Percentiles rank a stretch among this genome's conserved stretches.
These are phyloP conservation scores for Apeltes quadracus DNA, from an alignment of 2,113 vertebrate species.

Conservation along the genomic window DNA sequence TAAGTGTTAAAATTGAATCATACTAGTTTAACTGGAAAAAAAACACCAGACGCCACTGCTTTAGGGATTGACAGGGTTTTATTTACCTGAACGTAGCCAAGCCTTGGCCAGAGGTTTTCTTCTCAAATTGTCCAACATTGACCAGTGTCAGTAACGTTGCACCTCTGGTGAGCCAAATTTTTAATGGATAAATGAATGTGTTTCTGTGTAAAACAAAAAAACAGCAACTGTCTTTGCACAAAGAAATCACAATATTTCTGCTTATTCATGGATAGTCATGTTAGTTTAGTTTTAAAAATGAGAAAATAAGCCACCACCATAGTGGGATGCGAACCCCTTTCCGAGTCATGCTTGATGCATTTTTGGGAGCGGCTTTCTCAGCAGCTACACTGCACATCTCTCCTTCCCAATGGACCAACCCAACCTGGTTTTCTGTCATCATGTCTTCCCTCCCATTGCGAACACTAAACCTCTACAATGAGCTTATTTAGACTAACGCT, in stretches of 20 bases:
- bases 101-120: background rate
- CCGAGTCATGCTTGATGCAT: background rate
- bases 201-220: background rate
- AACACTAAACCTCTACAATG: background rate
- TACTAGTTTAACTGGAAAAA: too few relatives aligned
- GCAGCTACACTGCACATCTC: background rate
- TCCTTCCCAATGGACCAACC: background rate
- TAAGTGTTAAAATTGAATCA: too few relatives aligned
- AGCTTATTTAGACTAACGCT: background rate
- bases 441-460: background rate
- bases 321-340: slow-evolving; percentile 7
- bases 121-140: background rate
- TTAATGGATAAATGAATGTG: background rate
- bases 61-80: background rate
- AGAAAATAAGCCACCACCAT: background rate
- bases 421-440: background rate
- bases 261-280: background rate
- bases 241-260: background rate
- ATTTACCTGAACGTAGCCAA: background rate
- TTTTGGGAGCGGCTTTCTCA: slow-evolving; percentile 1
- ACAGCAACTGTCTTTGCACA: background rate
- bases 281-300: background rate
- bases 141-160: background rate
- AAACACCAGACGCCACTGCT: too few relatives aligned
- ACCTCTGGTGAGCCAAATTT: background rate